phyloP scores from a whole-genome alignment of 2,797 vertebrate species.

The Channa striata region DNA sequence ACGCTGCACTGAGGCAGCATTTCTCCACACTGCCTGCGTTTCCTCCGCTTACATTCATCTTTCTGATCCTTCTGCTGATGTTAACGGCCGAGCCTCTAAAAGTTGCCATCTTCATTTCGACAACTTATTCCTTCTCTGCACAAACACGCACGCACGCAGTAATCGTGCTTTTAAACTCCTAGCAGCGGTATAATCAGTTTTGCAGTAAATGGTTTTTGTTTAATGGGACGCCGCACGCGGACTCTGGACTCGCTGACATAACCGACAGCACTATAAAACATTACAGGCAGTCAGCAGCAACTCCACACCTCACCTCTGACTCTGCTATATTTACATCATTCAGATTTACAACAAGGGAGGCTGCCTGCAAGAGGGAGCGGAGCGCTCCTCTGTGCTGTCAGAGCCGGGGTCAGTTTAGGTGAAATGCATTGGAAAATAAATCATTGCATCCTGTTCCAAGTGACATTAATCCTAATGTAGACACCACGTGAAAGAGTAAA shows the following conservation, averaged over 20 bases:
- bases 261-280: constrained; percentile 47
- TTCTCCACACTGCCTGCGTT: neutral
- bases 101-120: constrained; percentile 25
- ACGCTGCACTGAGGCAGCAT: neutral
- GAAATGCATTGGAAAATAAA: neutral
- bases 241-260: constrained; percentile 12
- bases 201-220: constrained; percentile 48
- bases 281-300: constrained; percentile 46
- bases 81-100: constrained; percentile 11
- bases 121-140: constrained; percentile 20
- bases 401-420: neutral
- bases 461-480: neutral
- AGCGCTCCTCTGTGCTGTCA: neutral
- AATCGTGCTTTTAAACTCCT: neutral
- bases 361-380: neutral
- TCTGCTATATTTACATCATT: constrained; percentile 23
- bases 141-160: neutral
- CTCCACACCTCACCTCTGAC: constrained; percentile 36
- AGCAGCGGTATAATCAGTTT: constrained; percentile 34
- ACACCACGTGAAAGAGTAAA: too few species aligned
- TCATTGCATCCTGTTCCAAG: neutral
- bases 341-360: constrained; percentile 27
- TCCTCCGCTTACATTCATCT: constrained; percentile 2
- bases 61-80: constrained; percentile 23
- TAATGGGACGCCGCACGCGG: constrained; percentile 22